These are phyloP conservation scores for Trisateles emortualis DNA, from an alignment of 2,888 invertebrate species.

Conservation along the genomic window DNA sequence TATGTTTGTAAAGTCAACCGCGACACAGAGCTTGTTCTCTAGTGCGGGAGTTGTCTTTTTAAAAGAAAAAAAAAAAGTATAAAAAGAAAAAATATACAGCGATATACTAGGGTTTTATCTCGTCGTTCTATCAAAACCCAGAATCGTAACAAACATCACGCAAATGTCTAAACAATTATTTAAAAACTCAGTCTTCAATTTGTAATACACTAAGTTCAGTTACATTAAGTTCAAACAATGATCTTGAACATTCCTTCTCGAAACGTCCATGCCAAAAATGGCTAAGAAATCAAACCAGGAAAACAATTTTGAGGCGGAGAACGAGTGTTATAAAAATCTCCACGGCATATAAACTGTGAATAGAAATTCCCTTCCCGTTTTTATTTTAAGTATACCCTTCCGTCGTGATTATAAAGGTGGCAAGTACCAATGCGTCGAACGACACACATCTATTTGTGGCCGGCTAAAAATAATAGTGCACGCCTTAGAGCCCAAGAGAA, in stretches of 20 bases:
- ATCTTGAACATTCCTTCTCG: not conserved
- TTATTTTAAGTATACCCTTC: constrained; percentile 52
- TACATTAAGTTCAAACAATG: too few species aligned
- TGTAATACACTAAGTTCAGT: too few species aligned
- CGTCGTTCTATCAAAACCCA: too few species aligned
- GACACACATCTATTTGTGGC: constrained; percentile 75
- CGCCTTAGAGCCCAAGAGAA: constrained; percentile 58
- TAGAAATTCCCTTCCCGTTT: constrained; percentile 44
- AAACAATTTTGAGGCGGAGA: constrained; percentile 1
- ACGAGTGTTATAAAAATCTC: constrained; percentile 5
- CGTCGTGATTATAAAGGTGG: constrained; percentile 51
- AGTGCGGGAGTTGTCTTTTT: too few species aligned
- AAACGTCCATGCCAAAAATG: not conserved
- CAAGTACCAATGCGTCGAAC: constrained; percentile 63
- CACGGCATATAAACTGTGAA: constrained; percentile 17
- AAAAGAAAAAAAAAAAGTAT: too few species aligned
- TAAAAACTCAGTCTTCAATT: too few species aligned
- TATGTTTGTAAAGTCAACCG: too few species aligned
- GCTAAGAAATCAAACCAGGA: constrained; percentile 1
- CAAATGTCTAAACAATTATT: too few species aligned
- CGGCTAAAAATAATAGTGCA: constrained; percentile 74
- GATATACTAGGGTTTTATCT: too few species aligned
- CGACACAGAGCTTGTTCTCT: too few species aligned
- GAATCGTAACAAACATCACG: too few species aligned
- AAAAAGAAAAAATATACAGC: too few species aligned